Base-by-base conservation (phyloP, 2,797 vertebrate species). In the Gadopsis marmoratus region DNA sequence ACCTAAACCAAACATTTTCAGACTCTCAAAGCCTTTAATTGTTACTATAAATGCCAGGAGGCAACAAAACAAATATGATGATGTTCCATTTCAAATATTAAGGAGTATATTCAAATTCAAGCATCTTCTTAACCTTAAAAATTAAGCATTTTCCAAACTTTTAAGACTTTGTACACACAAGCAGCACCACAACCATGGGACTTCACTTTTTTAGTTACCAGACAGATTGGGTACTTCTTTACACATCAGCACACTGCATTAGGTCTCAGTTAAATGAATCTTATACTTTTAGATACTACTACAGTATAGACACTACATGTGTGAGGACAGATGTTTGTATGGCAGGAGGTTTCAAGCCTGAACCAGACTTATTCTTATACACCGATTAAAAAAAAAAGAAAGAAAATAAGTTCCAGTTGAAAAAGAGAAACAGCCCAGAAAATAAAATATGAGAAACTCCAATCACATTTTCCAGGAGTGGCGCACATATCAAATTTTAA, bases 381-480 rank as follows among this genome's bases (percentile, higher is more conserved):
- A 37, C 9, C 4, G 14, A 26, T 37, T 37, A 35, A 13, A 43
- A 43, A 7, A 48, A 5, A 29, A 26, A 26, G 26, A 26, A 26
- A 26, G 26, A 26, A 26, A 26, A 55, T 31, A 56, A 4, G 10
- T 51, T 75, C 37, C 21, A 14, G 47, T 41, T 3, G 47, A 45
- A 17, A 17, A 55, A 39, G 10, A 50, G 29, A 53, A 62, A 72
- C 51, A 69, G 29, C 21, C n/a, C 21, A 26, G 21, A 71, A 33
- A 48, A 47, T 60, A 23, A 71, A 51, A 64, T 37, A 53, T 8
- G 14, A 55, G 55, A 51, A 53, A 39, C 16, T 35, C 3, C 3
- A 68, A 76, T 84, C 47, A 81, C 43, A 61, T 66, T 79, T 86
- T 83, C 51, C 71, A 48, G 41, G 47, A 78, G 71, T 54, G 78